A percentile compares a stretch with the other conserved stretches of the same genome.
These are phyloP conservation scores for Hypomecis atomaria DNA, from an alignment of 2,888 invertebrate species.

Conservation along the genomic window DNA sequence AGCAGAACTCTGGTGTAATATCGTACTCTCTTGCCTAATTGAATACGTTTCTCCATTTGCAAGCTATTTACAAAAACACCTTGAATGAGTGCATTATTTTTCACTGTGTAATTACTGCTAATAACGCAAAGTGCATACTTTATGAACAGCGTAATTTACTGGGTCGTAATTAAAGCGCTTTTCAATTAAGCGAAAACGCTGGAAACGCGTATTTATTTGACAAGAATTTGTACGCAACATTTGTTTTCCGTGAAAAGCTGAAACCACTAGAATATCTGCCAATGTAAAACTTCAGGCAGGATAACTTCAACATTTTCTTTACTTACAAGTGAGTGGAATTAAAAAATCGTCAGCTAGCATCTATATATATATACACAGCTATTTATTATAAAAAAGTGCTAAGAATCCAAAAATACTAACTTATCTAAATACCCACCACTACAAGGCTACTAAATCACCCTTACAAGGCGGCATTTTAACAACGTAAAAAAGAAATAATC, in stretches of 20 bases:
- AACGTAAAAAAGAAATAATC: too few species aligned
- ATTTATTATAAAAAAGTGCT: background rate
- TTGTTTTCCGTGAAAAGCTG: constrained; percentile 37
- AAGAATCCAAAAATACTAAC: background rate
- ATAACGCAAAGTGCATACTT: constrained; percentile 48
- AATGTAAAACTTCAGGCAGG: background rate
- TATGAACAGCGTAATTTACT: constrained; percentile 50
- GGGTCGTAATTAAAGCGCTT: constrained; percentile 54
- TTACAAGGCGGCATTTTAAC: too few species aligned
- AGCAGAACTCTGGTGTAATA: too few species aligned
- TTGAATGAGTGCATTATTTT: constrained; percentile 36
- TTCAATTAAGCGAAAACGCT: constrained; percentile 49
- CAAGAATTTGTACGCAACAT: constrained; percentile 35
- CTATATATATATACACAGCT: background rate
- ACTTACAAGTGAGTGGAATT: too few species aligned
- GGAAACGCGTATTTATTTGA: constrained; percentile 45
- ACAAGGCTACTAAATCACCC: too few species aligned
- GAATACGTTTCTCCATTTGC: constrained; percentile 25
- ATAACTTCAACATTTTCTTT: background rate
- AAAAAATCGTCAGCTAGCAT: background rate
- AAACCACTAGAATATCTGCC: background rate
- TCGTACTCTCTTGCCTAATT: too few species aligned
- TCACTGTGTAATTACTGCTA: constrained; percentile 40
- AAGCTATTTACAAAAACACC: constrained; percentile 27
- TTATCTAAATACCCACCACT: too few species aligned